Conservation (phyloP, 2,113 vertebrate species). For the Strix uralensis region DNA sequence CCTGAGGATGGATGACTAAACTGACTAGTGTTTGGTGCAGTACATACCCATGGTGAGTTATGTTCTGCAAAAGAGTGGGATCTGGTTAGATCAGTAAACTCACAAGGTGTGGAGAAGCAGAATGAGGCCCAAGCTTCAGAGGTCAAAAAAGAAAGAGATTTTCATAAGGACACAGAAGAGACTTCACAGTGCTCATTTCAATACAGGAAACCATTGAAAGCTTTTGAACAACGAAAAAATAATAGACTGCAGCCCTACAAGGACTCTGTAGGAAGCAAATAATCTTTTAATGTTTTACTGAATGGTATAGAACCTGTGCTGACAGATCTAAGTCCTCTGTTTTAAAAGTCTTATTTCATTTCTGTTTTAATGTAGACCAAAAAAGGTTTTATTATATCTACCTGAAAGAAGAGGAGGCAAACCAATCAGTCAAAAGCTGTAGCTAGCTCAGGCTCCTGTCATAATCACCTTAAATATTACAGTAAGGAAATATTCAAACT, state of each 20-base stretch:
- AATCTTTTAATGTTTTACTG: background rate
- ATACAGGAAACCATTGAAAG: background rate
- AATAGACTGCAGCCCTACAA: background rate
- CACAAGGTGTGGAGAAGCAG: background rate
- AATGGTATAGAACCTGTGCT: background rate
- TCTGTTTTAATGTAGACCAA: background rate
- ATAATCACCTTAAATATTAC: background rate
- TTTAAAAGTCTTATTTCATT: background rate
- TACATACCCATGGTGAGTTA: background rate
- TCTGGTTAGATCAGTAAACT: background rate
- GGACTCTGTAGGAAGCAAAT: background rate
- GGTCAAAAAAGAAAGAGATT: background rate
- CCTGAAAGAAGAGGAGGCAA: background rate
- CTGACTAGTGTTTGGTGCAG: background rate
- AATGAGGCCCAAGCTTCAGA: background rate
- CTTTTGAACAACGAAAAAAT: background rate
- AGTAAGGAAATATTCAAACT: background rate
- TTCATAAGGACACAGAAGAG: background rate
- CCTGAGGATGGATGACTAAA: background rate
- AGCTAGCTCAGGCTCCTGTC: background rate
- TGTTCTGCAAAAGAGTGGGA: background rate
- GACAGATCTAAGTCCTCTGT: background rate
- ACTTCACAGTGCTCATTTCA: background rate
- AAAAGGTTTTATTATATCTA: background rate
- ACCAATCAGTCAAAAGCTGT: background rate